Evolutionary conservation across 2,113 vertebrate genomes (phyloP).

Genomic region (Ciconia boyciana): DNA sequence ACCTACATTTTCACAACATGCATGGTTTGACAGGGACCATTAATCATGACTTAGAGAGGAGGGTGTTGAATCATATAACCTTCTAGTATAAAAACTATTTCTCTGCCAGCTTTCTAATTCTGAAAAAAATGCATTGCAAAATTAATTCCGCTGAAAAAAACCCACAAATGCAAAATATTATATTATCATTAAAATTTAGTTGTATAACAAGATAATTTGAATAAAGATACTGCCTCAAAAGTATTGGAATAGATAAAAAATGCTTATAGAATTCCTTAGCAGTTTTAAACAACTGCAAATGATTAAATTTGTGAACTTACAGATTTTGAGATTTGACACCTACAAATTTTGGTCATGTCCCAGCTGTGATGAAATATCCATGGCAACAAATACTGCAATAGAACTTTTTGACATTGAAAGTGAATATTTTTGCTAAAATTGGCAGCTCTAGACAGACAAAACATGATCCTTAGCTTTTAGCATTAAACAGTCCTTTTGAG

Average conservation of each 20-base stretch:
- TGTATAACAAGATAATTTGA: neutral
- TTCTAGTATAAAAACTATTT: neutral
- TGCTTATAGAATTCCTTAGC: neutral
- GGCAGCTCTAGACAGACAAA: neutral
- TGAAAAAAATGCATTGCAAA: neutral
- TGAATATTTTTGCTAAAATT: neutral
- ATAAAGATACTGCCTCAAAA: neutral
- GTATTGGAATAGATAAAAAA: neutral
- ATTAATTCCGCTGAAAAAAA: neutral
- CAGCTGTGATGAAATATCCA: neutral
- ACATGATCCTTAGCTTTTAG: neutral
- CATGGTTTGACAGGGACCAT: neutral
- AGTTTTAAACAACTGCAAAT: neutral
- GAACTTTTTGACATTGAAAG: neutral
- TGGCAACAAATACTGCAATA: neutral
- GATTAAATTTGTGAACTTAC: neutral
- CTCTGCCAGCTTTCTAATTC: neutral
- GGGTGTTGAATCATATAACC: neutral
- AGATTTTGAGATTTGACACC: neutral
- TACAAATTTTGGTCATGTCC: neutral
- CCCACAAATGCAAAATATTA: neutral
- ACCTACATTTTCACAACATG: neutral
- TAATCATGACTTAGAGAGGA: neutral
- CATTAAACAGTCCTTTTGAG: neutral
- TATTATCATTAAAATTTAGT: neutral